Base-by-base conservation (phyloP, 1,140 invertebrate genomes). In the Rhynchophorus ferrugineus region DNA sequence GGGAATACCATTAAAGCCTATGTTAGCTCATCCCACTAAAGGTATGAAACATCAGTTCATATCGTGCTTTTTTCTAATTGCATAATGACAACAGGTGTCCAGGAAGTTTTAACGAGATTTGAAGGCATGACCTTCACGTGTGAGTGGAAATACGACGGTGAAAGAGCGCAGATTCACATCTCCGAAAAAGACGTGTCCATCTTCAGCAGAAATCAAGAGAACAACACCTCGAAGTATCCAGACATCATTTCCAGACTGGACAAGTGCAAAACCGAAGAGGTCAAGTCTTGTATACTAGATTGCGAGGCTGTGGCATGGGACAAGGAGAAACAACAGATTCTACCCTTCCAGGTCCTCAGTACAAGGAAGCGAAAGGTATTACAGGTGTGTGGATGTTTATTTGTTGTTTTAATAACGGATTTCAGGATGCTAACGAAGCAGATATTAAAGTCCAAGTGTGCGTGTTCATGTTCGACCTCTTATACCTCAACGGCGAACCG, bases 131-230 rank as follows among this genome's bases (percentile, higher is more conserved):
- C 89, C 63, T 99, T 99, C 65, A 98, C 95, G 2, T 99, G 95
- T 69, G 97, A 99, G 76, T 99, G 86, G 81, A 99, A 99, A 71
- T 99, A 99, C 71, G 97, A 99, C 72, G 97, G 97, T 3, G 97
- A 99, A 77, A 75, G 97, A 66, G 96, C 94, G 3, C 97, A 89
- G 81, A 90, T 94, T 59, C 91, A 94, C 64, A 68, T 84, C 1
- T 61, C 74, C 19, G 73, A 83, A 58, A 82, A 85, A 0, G 74
- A 77, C 11, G 76, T 94, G 1, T 80, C 66, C 39, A 90, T 99
- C 52, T 99, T 89, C 71, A 98, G 93, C 67, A 74, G 97, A 46
- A 99, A 99, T 76, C 95, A 97, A 69, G 97, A 99, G 75, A 83
- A 99, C 68, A 98, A 98, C 69, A 99, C 96, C 0, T 79, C 78